These are phyloP conservation scores for Trichacis sp. DNA, from an alignment of 2,888 invertebrate genomes.

Conservation along the genomic window DNA sequence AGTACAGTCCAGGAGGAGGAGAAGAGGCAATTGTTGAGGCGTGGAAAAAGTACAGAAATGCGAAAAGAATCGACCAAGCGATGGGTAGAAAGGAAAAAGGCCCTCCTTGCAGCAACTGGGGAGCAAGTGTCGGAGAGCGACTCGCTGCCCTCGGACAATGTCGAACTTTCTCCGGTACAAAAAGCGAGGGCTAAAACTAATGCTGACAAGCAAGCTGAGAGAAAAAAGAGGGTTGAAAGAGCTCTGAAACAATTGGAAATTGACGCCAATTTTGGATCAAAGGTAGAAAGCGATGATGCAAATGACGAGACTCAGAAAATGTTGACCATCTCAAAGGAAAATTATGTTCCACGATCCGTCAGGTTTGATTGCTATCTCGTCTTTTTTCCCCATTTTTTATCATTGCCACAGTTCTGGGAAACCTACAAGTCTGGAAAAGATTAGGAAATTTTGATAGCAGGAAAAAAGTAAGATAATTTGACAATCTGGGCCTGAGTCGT, in stretches of 20 bases:
- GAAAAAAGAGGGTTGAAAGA: conserved; percentile 49
- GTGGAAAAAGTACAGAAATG: conserved; percentile 55
- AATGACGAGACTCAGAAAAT: too few relatives aligned
- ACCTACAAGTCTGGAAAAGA: too few relatives aligned
- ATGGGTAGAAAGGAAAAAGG: conserved; percentile 65
- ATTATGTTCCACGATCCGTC: conserved; percentile 38
- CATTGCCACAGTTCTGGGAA: too few relatives aligned
- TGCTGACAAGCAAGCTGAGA: conserved; percentile 56
- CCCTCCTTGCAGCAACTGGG: conserved; percentile 61
- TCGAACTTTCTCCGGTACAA: conserved; percentile 62
- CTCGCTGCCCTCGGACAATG: conserved; percentile 55
- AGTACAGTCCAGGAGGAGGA: conserved; percentile 14
- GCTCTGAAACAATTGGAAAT: conserved; percentile 54
- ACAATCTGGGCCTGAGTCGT: too few relatives aligned
- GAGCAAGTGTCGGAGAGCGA: conserved; percentile 61
- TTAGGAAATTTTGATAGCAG: too few relatives aligned
- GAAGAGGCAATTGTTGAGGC: conserved; percentile 40
- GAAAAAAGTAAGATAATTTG: too few relatives aligned
- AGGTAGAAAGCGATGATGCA: not conserved
- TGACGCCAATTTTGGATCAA: conserved; percentile 17
- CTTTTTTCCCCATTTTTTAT: too few relatives aligned
- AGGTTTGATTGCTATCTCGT: conserved; percentile 22
- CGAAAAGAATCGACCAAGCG: conserved; percentile 62
- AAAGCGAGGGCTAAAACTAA: conserved; percentile 61
- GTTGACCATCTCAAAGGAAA: conserved; percentile 17